Conservation (phyloP, 2,888 invertebrate genomes). For the Eupithecia exiguata region DNA sequence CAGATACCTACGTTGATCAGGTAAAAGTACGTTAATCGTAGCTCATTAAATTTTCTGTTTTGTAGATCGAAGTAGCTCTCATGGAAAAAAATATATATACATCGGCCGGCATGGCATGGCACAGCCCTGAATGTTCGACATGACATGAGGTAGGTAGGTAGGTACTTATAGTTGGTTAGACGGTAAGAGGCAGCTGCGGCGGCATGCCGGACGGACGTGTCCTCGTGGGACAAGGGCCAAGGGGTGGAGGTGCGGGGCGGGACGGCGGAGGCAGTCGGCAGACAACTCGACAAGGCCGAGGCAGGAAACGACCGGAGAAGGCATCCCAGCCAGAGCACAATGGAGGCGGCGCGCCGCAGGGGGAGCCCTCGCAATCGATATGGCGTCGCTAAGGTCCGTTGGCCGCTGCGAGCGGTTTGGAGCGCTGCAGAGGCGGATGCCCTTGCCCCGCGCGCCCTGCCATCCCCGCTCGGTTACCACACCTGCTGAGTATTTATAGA, state of each 20-base stretch:
- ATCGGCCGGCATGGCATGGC: neutral
- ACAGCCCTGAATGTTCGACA: constrained; percentile 38
- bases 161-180: constrained; percentile 52
- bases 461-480: constrained; percentile 65
- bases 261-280: constrained; percentile 57
- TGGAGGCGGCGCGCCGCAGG: constrained; percentile 82
- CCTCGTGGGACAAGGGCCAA: constrained; percentile 57
- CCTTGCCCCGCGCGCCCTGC: constrained; percentile 67
- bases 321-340: constrained; percentile 81
- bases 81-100: constrained; percentile 31
- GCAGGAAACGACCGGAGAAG: constrained; percentile 81
- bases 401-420: constrained; percentile 81
- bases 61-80: constrained; percentile 8
- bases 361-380: constrained; percentile 84
- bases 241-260: constrained; percentile 55
- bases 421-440: constrained; percentile 82
- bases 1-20: no score
- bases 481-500: constrained; percentile 83
- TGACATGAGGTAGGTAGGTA: constrained; percentile 41
- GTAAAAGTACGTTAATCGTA: neutral
- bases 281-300: constrained; percentile 71
- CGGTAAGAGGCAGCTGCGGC: constrained; percentile 66
- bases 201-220: constrained; percentile 62
- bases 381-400: constrained; percentile 84
- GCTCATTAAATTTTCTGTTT: neutral